Conservation (phyloP, 2,888 invertebrate species). For the Himalopsyche japonica region DNA sequence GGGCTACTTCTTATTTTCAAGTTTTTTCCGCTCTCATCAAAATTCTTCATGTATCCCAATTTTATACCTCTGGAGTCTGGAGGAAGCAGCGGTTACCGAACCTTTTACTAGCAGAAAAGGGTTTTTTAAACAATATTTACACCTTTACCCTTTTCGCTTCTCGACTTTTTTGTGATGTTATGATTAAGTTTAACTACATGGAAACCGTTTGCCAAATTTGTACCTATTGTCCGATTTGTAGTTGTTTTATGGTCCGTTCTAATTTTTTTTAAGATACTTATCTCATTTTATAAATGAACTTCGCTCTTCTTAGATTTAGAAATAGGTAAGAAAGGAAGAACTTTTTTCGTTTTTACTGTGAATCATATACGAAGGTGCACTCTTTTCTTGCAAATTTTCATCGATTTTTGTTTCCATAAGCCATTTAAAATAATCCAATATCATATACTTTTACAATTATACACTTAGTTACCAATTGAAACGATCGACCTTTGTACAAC, state of each 20-base stretch:
- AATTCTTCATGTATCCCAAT: not conserved
- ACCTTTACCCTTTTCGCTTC: not conserved
- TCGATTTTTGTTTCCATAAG: too few relatives aligned
- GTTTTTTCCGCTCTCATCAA: not conserved
- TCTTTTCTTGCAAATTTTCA: too few relatives aligned
- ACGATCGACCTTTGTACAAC: not conserved
- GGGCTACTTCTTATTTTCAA: not conserved
- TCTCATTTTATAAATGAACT: too few relatives aligned
- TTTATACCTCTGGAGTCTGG: not conserved
- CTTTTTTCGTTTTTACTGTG: too few relatives aligned
- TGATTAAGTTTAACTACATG: slow-evolving; percentile 5
- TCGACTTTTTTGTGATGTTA: slow-evolving; percentile 7
- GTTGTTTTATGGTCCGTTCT: not conserved
- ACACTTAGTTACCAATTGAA: too few relatives aligned
- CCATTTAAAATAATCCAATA: too few relatives aligned
- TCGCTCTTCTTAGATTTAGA: too few relatives aligned
- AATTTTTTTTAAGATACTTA: not conserved
- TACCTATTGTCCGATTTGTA: not conserved
- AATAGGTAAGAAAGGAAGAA: too few relatives aligned
- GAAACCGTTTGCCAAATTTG: not conserved
- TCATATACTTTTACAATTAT: too few relatives aligned
- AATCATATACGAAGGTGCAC: too few relatives aligned
- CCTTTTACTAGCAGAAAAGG: not conserved
- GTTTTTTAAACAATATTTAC: not conserved
- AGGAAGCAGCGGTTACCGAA: not conserved